Percentiles rank a stretch among this genome's conserved stretches.
Conservation (phyloP, 2,797 vertebrate genomes). For the Setipinna tenuifilis region DNA sequence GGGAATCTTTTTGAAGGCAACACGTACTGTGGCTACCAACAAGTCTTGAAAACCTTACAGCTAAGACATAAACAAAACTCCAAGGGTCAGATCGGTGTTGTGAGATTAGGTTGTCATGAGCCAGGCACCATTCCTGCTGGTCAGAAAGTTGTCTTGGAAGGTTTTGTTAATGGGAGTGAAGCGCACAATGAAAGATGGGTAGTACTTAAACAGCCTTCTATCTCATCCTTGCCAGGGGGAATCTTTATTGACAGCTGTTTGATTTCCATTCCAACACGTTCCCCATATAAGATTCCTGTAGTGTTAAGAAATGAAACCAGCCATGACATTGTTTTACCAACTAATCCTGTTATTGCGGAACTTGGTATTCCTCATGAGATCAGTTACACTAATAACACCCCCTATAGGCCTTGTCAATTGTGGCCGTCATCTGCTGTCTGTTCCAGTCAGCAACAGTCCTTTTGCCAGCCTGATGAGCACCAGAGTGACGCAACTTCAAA, state of each 20-base stretch:
- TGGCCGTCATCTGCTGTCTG: too few relatives aligned
- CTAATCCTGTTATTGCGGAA: too few relatives aligned
- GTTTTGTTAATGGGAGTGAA: slow-evolving; percentile 6
- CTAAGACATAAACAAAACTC: background rate
- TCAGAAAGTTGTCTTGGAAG: slow-evolving; percentile 12
- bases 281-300: too few relatives aligned
- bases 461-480: background rate
- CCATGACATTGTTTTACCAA: too few relatives aligned
- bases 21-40: background rate
- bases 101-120: background rate
- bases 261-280: background rate
- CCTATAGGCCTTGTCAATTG: too few relatives aligned
- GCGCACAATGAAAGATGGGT: slow-evolving; percentile 20
- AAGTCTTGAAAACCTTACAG: background rate
- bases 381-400: too few relatives aligned
- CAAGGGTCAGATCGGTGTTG: background rate
- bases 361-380: too few relatives aligned
- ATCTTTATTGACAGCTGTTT: slow-evolving; percentile 25
- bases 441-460: background rate
- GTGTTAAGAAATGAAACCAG: too few relatives aligned
- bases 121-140: slow-evolving; percentile 14
- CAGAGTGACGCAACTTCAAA: background rate
- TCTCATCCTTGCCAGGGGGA: background rate
- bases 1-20: too few relatives aligned
- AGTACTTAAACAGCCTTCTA: slow-evolving; percentile 11